Conservation (phyloP, 2,113 vertebrate genomes). For the Calidris pygmaea region DNA sequence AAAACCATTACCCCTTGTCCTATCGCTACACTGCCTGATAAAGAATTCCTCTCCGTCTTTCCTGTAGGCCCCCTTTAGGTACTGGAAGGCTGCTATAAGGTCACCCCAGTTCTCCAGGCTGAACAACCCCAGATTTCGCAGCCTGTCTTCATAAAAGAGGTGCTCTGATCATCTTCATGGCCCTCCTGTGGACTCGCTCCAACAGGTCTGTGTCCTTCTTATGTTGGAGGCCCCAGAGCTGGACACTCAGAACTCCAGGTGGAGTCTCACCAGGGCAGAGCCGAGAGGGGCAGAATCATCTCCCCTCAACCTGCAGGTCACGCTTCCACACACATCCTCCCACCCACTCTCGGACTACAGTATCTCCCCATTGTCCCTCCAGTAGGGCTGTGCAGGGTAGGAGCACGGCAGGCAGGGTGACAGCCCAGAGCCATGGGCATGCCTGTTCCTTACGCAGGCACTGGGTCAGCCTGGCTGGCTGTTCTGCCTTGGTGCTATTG, state of each 20-base stretch:
- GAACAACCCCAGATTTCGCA: not conserved
- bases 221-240: not conserved
- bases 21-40: not conserved
- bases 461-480: not conserved
- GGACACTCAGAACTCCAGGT: not conserved
- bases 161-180: not conserved
- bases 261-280: not conserved
- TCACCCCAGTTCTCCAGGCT: not conserved
- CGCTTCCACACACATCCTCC: not conserved
- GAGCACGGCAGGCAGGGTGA: rapidly evolving
- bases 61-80: not conserved
- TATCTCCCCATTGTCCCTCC: not conserved
- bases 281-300: not conserved
- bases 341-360: not conserved
- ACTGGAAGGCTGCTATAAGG: not conserved
- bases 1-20: not conserved
- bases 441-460: rapidly evolving
- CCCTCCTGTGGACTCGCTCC: not conserved
- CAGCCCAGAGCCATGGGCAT: rapidly evolving
- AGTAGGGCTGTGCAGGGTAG: not conserved
- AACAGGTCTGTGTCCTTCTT: not conserved
- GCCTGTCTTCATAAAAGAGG: not conserved
- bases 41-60: not conserved
- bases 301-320: not conserved
- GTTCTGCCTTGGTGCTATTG: not conserved